A percentile compares a stretch with the other conserved stretches of the same genome.
Conservation (phyloP, 2,888 invertebrate genomes). For the Physocephala rufipes region DNA sequence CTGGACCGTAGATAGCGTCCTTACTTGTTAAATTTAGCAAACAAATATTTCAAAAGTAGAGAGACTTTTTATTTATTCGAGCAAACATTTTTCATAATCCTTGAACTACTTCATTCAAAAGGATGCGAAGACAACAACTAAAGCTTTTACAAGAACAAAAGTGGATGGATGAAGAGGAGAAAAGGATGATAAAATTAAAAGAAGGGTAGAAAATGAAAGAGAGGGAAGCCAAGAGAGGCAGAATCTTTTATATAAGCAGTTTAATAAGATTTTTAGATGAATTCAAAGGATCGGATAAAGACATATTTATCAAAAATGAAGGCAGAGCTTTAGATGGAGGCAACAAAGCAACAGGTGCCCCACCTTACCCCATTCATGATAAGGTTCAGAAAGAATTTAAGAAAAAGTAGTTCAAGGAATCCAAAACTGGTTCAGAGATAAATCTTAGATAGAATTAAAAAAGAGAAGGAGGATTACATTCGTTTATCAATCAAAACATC, state of each 20-base stretch:
- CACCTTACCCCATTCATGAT: not conserved
- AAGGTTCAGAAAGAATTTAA: not conserved
- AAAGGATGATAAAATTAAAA: not conserved
- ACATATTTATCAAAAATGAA: constrained; percentile 42
- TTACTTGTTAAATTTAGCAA: not conserved
- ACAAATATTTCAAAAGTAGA: not conserved
- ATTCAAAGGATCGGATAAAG: constrained; percentile 41
- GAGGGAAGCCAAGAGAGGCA: not conserved
- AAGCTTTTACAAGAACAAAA: constrained; percentile 5
- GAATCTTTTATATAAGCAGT: no score
- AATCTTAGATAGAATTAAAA: constrained; percentile 1
- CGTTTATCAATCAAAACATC: not conserved
- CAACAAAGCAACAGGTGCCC: constrained; percentile 48
- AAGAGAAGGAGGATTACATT: not conserved
- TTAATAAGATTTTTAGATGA: not conserved
- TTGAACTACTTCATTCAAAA: not conserved
- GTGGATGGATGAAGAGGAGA: not conserved
- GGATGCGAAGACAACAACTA: constrained; percentile 6
- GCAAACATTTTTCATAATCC: constrained; percentile 26
- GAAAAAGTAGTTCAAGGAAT: not conserved
- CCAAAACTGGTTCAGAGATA: not conserved
- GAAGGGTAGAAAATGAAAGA: not conserved
- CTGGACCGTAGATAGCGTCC: no score
- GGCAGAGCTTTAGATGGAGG: constrained; percentile 44
- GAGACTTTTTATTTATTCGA: no score